A percentile compares a stretch with the other conserved stretches of the same genome.
These are phyloP conservation scores for Coecobrya sp. DNA, from an alignment of 2,888 invertebrate species.

Conservation along the genomic window DNA sequence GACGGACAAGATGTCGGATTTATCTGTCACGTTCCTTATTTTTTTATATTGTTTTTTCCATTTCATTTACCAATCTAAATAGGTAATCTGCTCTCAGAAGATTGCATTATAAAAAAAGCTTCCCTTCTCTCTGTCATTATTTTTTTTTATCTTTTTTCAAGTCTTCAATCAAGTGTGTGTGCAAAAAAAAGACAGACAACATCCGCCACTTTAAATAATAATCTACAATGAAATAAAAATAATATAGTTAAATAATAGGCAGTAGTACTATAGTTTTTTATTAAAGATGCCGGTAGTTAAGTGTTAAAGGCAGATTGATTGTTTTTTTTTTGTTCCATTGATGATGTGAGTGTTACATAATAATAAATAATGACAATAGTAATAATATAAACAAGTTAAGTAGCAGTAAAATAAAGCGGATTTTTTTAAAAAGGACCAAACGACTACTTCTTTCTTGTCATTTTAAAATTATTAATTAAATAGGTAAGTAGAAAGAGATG, in stretches of 20 bases:
- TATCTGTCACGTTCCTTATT: constrained; percentile 45
- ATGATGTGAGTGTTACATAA: constrained; percentile 1
- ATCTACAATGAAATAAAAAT: background rate
- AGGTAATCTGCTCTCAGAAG: constrained; percentile 23
- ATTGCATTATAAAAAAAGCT: background rate
- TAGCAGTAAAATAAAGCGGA: too few species aligned
- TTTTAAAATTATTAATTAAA: too few species aligned
- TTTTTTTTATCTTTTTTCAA: background rate
- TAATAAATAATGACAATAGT: background rate
- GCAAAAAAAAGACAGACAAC: background rate
- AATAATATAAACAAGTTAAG: too few species aligned
- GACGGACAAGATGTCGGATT: too few species aligned
- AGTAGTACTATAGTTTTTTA: background rate
- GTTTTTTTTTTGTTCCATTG: too few species aligned
- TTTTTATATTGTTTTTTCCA: constrained; percentile 56
- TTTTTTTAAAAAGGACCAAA: too few species aligned
- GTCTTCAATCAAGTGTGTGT: background rate
- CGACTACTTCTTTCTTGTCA: too few species aligned
- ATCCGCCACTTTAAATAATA: background rate
- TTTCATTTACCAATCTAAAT: constrained; percentile 55
- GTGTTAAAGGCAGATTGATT: too few species aligned
- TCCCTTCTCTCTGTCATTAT: background rate
- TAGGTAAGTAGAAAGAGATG: too few species aligned
- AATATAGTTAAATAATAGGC: constrained; percentile 23
- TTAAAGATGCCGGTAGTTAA: constrained; percentile 11